These are phyloP conservation scores for Oncorhynchus gorbuscha DNA, from an alignment of 2,113 vertebrate genomes.

Conservation along the genomic window DNA sequence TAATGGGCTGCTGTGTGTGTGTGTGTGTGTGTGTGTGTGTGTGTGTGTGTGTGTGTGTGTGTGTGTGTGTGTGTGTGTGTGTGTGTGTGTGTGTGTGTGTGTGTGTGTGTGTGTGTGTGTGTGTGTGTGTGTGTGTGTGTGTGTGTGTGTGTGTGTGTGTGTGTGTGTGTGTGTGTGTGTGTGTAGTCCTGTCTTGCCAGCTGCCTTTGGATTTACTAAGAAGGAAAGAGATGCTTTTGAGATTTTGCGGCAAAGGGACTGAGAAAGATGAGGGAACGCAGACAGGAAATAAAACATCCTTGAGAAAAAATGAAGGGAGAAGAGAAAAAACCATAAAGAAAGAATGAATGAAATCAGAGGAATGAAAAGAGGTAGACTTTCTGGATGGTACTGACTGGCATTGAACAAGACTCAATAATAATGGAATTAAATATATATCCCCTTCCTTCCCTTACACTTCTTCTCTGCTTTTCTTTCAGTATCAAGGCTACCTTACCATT, in stretches of 20 bases:
- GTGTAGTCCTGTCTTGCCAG: no score
- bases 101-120: conserved; percentile 5
- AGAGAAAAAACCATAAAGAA: neutral
- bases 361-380: conserved; percentile 19
- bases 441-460: neutral
- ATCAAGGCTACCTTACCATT: no score
- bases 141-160: no score
- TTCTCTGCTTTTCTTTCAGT: neutral
- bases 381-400: neutral
- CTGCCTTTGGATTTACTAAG: conserved; percentile 46
- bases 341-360: conserved; percentile 17
- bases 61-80: conserved; percentile 1
- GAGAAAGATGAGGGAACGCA: no score
- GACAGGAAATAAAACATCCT: neutral
- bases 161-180: neutral
- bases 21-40: no score
- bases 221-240: conserved; percentile 40
- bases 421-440: no score
- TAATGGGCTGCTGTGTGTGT: conserved; percentile 43
- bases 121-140: neutral
- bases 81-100: no score
- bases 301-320: neutral
- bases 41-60: no score
- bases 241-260: conserved; percentile 38
- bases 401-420: neutral